A percentile compares a stretch with the other conserved stretches of the same genome.
Conservation (phyloP, 2,888 invertebrate species). For the Formica aserva region DNA sequence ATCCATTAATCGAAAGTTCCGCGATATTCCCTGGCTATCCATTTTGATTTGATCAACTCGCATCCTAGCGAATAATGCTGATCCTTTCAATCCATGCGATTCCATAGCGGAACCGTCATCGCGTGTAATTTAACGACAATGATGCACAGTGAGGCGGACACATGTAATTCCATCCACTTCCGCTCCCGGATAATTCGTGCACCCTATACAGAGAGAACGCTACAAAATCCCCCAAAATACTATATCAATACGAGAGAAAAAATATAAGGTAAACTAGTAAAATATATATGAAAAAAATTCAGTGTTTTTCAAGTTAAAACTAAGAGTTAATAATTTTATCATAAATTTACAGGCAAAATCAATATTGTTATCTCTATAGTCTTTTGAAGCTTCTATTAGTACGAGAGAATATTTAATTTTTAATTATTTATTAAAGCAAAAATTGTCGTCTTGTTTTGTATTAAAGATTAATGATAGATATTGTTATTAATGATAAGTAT, state of each 20-base stretch:
- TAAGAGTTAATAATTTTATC: not conserved
- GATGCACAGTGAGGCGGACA: constrained; percentile 49
- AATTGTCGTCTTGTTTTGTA: not conserved
- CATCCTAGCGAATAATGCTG: constrained; percentile 25
- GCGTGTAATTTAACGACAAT: constrained; percentile 49
- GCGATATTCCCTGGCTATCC: constrained; percentile 38
- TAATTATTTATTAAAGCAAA: constrained; percentile 5
- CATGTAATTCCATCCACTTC: constrained; percentile 58
- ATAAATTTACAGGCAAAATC: not conserved
- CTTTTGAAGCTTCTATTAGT: not conserved
- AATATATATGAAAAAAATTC: not conserved
- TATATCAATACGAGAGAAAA: not conserved
- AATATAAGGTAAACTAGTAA: not conserved
- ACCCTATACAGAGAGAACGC: not conserved
- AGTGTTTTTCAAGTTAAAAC: not conserved
- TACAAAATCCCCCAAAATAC: not conserved
- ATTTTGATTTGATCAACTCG: constrained; percentile 51
- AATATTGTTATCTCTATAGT: not conserved
- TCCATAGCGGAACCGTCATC: constrained; percentile 34
- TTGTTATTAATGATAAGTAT: not conserved
- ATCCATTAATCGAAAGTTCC: constrained; percentile 55
- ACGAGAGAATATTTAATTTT: not conserved
- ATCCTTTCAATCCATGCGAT: constrained; percentile 25
- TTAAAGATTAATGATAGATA: not conserved
- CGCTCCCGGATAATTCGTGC: constrained; percentile 5